Base-by-base conservation (phyloP, 2,888 invertebrate genomes). In the Cheilosia variabilis region DNA sequence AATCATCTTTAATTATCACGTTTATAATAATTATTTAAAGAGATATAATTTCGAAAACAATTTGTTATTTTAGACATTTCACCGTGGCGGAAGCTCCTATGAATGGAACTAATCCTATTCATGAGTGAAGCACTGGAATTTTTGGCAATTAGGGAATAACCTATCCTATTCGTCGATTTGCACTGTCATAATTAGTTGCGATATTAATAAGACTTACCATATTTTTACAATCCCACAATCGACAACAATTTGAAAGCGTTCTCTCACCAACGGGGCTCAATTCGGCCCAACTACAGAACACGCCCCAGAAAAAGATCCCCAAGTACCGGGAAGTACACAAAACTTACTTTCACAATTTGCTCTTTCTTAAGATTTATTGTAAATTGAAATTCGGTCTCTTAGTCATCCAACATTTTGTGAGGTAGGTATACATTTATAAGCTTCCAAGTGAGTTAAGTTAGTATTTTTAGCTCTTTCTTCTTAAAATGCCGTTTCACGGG, bases 21-120 rank as follows among this genome's bases (percentile, higher is more conserved):
- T 3, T 9, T 27, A 60, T 71, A 60, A 60, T 71, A 71, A 71
- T 69, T 57, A 5, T 45, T 57, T 47, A 34, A 57, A 57, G 45
- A 69, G 57, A 24, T 19, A n/a, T 13, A 47, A 0, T 68, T 41
- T 43, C 53, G 55, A 10, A 53, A 55, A 43, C 13, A 1, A 27
- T 27, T 55, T 31, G 43, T n/a, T 27, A 31, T 68, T 27, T 41
- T 19, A 9, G 43, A 31, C 55, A 55, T 43, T 17, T 41, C 13
- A 31, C 13, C 17, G 17, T 9, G 45, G 6, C 45, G 27, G 31
- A 47, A 45, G 17, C 37, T 31, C n/a, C 50, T 37, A 47, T 65
- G 37, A 24, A 9, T 5, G 19, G 19, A 47, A n/a, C 7, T 10
- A 41, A 37, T 43, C 9, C n/a, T 7, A 6, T 6, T 5, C 2